Percentiles rank a stretch among this genome's conserved stretches.
Conservation (phyloP, 2,888 invertebrate genomes). For the Nysson spinosus region DNA sequence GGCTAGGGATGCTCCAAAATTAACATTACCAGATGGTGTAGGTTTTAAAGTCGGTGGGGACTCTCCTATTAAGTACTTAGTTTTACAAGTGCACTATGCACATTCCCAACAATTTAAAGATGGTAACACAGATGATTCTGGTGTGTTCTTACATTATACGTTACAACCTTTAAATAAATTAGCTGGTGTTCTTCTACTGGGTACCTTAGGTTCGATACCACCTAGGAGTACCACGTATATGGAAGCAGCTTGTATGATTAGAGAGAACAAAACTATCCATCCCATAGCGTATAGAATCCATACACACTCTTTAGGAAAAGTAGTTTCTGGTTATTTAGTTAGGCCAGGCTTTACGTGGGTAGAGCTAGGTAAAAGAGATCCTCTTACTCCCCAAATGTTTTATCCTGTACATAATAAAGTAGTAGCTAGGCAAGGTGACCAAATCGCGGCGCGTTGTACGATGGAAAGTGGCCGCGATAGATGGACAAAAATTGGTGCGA, state of each 20-base stretch:
- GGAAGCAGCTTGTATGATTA: conserved; percentile 92
- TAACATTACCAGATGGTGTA: conserved; percentile 90
- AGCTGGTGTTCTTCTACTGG: conserved; percentile 94
- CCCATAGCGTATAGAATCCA: conserved; percentile 98
- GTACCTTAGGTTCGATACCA: conserved; percentile 90
- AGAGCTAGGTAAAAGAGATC: conserved; percentile 90
- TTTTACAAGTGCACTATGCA: conserved; percentile 95
- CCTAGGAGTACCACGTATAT: conserved; percentile 86
- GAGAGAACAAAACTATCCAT: conserved; percentile 89
- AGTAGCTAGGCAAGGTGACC: conserved; percentile 85
- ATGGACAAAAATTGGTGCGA: conserved; percentile 86
- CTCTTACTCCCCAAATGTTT: conserved; percentile 96
- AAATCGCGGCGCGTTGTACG: conserved; percentile 93
- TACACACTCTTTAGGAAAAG: conserved; percentile 92
- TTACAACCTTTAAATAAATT: conserved; percentile 87
- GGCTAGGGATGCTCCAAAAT: conserved; percentile 93
- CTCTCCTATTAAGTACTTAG: conserved; percentile 91
- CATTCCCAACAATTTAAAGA: conserved; percentile 82
- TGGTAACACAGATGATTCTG: conserved; percentile 89
- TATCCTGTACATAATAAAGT: conserved; percentile 85
- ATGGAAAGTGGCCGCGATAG: conserved; percentile 87
- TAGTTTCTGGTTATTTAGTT: conserved; percentile 87
- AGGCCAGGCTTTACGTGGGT: conserved; percentile 86
- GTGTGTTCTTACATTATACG: conserved; percentile 89
- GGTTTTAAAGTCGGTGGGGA: conserved; percentile 94